These are phyloP conservation scores for Zingel zingel DNA, from an alignment of 2,113 vertebrate species.

Conservation along the genomic window DNA sequence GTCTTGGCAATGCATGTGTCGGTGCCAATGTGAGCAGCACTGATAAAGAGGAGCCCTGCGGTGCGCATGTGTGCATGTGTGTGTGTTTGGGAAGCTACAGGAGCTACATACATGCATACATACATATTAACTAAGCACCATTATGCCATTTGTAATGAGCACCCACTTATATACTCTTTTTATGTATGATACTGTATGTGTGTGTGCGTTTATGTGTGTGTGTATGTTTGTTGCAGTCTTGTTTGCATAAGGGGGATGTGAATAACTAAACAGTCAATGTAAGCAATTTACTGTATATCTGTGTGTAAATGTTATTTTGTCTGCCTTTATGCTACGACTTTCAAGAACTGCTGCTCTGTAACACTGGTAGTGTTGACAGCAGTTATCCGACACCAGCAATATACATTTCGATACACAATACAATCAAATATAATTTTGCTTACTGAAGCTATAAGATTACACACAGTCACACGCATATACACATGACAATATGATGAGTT, in stretches of 20 bases:
- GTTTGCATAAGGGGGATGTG: constrained; percentile 6
- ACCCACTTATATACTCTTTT: not conserved
- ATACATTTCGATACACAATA: constrained; percentile 33
- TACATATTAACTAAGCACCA: constrained; percentile 62
- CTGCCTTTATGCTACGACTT: constrained; percentile 37
- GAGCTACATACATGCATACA: constrained; percentile 48
- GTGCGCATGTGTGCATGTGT: constrained; percentile 36
- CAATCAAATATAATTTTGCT: constrained; percentile 9
- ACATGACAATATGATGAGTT: constrained; percentile 46
- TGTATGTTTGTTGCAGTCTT: not conserved
- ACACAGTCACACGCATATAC: constrained; percentile 37
- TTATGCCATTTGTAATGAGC: constrained; percentile 24
- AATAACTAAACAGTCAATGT: constrained; percentile 28
- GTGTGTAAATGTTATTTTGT: constrained; percentile 38
- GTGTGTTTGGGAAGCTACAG: constrained; percentile 18
- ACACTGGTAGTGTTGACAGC: constrained; percentile 23
- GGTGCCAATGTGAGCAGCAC: constrained; percentile 81
- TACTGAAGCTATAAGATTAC: constrained; percentile 40
- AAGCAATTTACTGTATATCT: constrained; percentile 40
- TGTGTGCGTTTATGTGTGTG: not conserved
- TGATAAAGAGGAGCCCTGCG: constrained; percentile 80
- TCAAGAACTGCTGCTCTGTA: constrained; percentile 5
- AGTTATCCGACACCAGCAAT: constrained; percentile 35
- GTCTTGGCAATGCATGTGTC: constrained; percentile 72
- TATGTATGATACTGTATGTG: not conserved